Base-by-base conservation (phyloP, 2,888 invertebrate species). In the Taphrorychus bicolor region DNA sequence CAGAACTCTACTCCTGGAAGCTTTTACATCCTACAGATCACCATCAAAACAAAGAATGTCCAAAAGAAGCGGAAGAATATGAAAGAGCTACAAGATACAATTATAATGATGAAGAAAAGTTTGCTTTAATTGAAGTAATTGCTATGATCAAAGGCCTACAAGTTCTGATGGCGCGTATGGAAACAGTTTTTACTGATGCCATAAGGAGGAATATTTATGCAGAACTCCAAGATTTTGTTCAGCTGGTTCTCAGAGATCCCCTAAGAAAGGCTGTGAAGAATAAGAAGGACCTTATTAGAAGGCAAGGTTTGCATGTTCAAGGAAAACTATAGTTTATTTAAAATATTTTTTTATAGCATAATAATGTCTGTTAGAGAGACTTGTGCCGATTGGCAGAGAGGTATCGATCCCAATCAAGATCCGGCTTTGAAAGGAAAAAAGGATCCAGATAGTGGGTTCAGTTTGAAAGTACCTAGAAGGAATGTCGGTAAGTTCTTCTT, bases 111-210 rank as follows among this genome's bases (percentile, higher is more conserved):
- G 97, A 96, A 77, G 99, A 99, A 83, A 99, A 99, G 80, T 95
- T 96, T 83, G 98, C 98, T 0, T 85, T 99, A 75, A 97, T 99
- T 71, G 98, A 98, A 84, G 95, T 98, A 16, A 97, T 99, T 74
- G 97, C 98, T 0, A 98, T 98, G 97, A 97, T 99, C 76, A 99
- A 99, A 82, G 98, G 98, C 0, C 86, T 99, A 2, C 98, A 99
- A 82, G 95, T 95, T 19, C 84, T 98, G 59, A 95, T 99, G 94
- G 93, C 97, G 0, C 87, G 97, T 42, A 98, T 98, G 91, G 98
- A 99, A 85, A 94, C 96, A 0, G 96, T 97, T n/a, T 91, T 96
- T 75, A 92, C 93, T 62, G 94, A 94, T 80, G 94, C 95, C 1
- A 95, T 96, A 70, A 85, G 94, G 21, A 86, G 97, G 48, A 93